These are phyloP conservation scores for Hipposideros larvatus DNA, from an alignment of 2,797 vertebrate genomes.

Conservation along the genomic window DNA sequence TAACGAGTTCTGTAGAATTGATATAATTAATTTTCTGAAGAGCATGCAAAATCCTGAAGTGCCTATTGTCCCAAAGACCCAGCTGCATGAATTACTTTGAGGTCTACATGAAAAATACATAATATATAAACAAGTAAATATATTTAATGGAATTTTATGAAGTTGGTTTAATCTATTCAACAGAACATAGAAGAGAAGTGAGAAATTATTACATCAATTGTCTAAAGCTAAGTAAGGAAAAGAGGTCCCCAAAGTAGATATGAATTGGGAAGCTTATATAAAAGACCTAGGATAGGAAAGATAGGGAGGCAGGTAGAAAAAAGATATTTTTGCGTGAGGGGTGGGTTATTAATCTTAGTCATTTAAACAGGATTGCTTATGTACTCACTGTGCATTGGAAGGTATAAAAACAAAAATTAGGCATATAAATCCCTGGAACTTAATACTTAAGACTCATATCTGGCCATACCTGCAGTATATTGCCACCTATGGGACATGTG, in stretches of 20 bases:
- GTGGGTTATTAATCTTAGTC: not conserved
- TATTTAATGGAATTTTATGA: conserved; percentile 25
- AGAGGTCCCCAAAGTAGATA: not conserved
- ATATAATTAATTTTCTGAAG: conserved; percentile 24
- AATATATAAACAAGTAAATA: not conserved
- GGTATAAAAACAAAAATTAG: not conserved
- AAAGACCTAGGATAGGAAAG: not conserved
- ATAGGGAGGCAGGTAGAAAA: not conserved
- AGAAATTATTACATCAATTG: conserved; percentile 35
- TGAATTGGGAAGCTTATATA: not conserved
- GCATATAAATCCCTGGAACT: not conserved
- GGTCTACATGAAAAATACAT: not conserved
- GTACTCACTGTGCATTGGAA: not conserved
- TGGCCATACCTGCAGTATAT: not conserved
- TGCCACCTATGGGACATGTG: not conserved
- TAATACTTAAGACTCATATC: not conserved
- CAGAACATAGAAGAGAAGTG: not conserved
- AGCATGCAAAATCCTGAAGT: conserved; percentile 41
- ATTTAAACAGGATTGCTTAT: conserved; percentile 34
- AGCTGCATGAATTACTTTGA: not conserved
- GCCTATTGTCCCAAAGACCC: not conserved
- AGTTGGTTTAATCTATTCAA: not conserved
- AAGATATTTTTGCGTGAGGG: not conserved
- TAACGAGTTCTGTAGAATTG: conserved; percentile 5
- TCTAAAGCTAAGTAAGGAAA: not conserved